These are phyloP conservation scores for Allolobophora icterica DNA, from an alignment of 2,888 invertebrate genomes.

Conservation along the genomic window DNA sequence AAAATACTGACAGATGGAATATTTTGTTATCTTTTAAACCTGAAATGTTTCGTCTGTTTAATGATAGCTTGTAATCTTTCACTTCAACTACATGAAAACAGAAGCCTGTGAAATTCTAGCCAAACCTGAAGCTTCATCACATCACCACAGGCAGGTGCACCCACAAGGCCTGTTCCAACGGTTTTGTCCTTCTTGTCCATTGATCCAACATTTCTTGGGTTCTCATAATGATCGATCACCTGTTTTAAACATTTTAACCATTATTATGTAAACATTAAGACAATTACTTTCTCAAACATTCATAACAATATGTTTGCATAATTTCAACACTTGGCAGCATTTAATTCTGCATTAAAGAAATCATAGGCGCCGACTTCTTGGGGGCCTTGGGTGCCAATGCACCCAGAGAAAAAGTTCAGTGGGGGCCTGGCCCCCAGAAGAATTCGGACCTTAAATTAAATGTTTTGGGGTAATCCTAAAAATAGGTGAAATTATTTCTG, in stretches of 20 bases:
- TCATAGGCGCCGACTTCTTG: too few relatives aligned
- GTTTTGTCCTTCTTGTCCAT: slow-evolving; percentile 89
- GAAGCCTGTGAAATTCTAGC: background rate
- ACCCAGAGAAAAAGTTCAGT: too few relatives aligned
- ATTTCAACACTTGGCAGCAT: background rate
- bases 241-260: slow-evolving; percentile 60
- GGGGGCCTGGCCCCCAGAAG: too few relatives aligned
- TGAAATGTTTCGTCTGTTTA: background rate
- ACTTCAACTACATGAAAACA: background rate
- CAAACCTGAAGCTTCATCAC: slow-evolving; percentile 93
- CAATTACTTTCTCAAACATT: background rate
- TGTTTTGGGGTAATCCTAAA: too few relatives aligned
- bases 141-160: slow-evolving; percentile 98
- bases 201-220: slow-evolving; percentile 97
- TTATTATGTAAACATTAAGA: background rate
- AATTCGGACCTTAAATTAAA: too few relatives aligned
- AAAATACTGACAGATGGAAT: background rate
- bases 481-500: too few relatives aligned
- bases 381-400: too few relatives aligned
- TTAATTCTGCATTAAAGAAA: too few relatives aligned
- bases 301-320: too few relatives aligned
- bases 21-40: background rate
- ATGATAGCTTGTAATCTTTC: background rate
- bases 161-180: slow-evolving; percentile 97
- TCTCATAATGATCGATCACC: slow-evolving; percentile 99